Percentiles rank a stretch among this genome's conserved stretches.
phyloP scores from a whole-genome alignment of 2,888 invertebrate species.

The Aphrophora alni region DNA sequence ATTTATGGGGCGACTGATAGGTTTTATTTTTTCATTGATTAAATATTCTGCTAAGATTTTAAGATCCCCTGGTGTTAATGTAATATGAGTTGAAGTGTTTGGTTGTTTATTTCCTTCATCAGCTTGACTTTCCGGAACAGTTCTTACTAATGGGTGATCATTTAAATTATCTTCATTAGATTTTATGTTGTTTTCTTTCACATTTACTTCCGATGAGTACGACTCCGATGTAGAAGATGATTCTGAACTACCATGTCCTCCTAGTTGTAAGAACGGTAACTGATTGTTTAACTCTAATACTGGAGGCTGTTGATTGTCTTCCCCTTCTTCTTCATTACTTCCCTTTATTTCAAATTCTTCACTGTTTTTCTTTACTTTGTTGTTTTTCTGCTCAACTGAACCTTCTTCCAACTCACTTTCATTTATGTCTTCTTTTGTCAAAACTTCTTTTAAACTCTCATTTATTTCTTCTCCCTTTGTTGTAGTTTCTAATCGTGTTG shows the following conservation, averaged over 20 bases:
- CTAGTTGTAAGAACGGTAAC: slow-evolving; percentile 24
- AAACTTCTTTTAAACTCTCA: background rate
- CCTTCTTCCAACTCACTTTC: background rate
- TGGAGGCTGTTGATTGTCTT: slow-evolving; percentile 17
- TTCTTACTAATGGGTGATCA: background rate
- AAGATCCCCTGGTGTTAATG: slow-evolving; percentile 46
- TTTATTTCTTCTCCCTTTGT: background rate
- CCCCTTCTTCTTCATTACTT: slow-evolving; percentile 41
- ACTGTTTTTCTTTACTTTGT: background rate
- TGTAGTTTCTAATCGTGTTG: background rate
- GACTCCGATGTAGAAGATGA: background rate
- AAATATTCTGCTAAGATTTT: slow-evolving; percentile 47
- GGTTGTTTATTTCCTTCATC: background rate
- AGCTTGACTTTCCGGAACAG: background rate
- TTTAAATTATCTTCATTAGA: background rate
- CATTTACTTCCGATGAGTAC: no score
- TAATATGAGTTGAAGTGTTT: slow-evolving; percentile 37
- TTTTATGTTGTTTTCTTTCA: background rate
- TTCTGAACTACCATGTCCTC: slow-evolving; percentile 10
- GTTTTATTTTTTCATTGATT: slow-evolving; percentile 47
- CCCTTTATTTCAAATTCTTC: slow-evolving; percentile 24
- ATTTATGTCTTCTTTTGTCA: background rate
- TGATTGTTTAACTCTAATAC: slow-evolving; percentile 27
- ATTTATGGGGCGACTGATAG: background rate
- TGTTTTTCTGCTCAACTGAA: background rate